Base-by-base conservation (phyloP, 1,140 invertebrate species). In the Oncopeltus fasciatus region DNA sequence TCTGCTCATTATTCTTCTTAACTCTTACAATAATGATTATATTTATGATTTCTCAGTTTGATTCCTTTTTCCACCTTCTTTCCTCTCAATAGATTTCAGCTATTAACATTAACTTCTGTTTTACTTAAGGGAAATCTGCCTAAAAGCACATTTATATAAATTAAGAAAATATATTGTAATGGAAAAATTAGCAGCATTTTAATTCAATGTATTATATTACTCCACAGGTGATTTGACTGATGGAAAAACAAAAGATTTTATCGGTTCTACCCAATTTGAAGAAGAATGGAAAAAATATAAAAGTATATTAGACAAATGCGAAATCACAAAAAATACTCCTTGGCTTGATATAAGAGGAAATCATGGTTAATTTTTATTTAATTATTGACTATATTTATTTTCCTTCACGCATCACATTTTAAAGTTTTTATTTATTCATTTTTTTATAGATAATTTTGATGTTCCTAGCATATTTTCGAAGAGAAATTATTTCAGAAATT, bases 261-360 rank as follows among this genome's bases (percentile, higher is more conserved):
- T 90, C 68, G 88, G 89, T 8, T 94, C 90, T 24, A 78, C 79
- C 28, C 92, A 95, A 76, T 84, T 83, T 68, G 73, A 85, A 68
- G 80, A 83, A 69, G 93, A 96, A 77, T 96, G 92, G 92, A 71
- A 83, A 64, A 77, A 81, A 67, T 96, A 96, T 73, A 76, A 81
- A 65, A 77, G 84, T 68, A 77, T 87, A 65, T 75, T 95, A 27
- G 77, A 81, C 43, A 79, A 86, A 64, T 83, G 81, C 64, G 78
- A 83, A 78, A 90, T 21, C 74, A 31, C 44, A 9, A 59, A 57
- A 11, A 83, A 81, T 71, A 90, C 88, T 3, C 75, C 80, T 11
- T 95, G 92, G 91, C 75, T 95, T 49, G 93, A 95, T 76, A 86
- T 94, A 62, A 78, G 92, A 74, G 93, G 93, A 73, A 96, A 96